Evolutionary conservation across 2,113 vertebrate species (phyloP).

Genomic region (Hippocampus mohnikei): DNA sequence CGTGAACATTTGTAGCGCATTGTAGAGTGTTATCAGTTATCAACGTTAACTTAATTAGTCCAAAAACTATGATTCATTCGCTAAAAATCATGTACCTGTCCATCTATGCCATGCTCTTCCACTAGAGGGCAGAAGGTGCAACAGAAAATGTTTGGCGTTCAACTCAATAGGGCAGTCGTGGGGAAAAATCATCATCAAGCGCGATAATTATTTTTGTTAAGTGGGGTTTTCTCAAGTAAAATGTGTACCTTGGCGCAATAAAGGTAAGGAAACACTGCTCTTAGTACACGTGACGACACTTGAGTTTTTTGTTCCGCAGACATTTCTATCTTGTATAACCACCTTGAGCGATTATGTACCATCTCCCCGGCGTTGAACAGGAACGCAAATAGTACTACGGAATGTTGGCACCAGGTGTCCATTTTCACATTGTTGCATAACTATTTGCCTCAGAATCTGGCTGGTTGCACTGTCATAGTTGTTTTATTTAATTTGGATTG

Average conservation of each 20-base stretch:
- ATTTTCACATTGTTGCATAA: conserved; percentile 51
- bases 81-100: too few relatives aligned
- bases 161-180: too few relatives aligned
- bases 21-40: too few relatives aligned
- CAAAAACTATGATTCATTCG: too few relatives aligned
- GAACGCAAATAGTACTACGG: conserved; percentile 1
- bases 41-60: too few relatives aligned
- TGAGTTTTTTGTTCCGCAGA: background rate
- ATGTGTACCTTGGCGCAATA: background rate
- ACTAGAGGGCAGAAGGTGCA: too few relatives aligned
- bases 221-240: background rate
- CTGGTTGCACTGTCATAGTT: background rate
- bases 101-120: too few relatives aligned
- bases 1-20: too few relatives aligned
- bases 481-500: conserved; percentile 11
- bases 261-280: background rate
- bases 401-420: conserved; percentile 1
- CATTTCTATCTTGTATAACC: conserved; percentile 34
- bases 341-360: background rate
- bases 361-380: conserved; percentile 25
- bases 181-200: too few relatives aligned
- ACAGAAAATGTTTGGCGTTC: too few relatives aligned
- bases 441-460: background rate
- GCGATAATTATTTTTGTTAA: too few relatives aligned
- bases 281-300: background rate